Evolutionary conservation across 2,797 vertebrate species (phyloP).

Genomic region (Phoebastria nigripes): DNA sequence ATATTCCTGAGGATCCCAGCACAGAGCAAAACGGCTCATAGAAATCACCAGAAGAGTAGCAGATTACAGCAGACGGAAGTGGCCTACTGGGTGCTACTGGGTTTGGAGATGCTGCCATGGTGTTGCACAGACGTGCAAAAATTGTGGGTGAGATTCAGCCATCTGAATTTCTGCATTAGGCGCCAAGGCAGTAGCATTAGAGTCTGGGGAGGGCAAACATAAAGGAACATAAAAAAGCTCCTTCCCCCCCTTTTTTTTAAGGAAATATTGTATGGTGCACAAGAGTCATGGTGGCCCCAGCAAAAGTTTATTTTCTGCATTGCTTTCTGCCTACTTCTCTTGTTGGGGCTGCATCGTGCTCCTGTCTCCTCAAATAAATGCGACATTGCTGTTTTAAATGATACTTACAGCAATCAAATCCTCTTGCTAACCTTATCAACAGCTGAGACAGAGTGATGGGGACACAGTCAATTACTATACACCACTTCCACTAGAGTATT

Average conservation of each 20-base stretch:
- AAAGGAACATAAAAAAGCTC: neutral
- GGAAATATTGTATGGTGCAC: neutral
- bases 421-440: neutral
- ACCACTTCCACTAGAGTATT: neutral
- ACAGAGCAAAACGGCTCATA: neutral
- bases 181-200: neutral
- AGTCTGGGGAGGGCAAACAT: neutral
- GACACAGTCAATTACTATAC: neutral
- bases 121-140: neutral
- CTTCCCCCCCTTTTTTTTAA: rapidly evolving
- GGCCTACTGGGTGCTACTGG: neutral
- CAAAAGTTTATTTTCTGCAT: neutral
- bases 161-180: neutral
- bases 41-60: neutral
- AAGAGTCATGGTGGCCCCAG: neutral
- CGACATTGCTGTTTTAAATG: neutral
- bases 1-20: neutral
- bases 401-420: neutral
- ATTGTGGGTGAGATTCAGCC: neutral
- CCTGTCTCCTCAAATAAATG: neutral
- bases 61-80: neutral
- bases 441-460: neutral
- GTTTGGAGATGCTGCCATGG: neutral
- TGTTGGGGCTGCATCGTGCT: neutral
- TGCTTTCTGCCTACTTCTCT: neutral